Base-by-base conservation (phyloP, 1,140 invertebrate species). In the Pseudachorutes palmiensis region DNA sequence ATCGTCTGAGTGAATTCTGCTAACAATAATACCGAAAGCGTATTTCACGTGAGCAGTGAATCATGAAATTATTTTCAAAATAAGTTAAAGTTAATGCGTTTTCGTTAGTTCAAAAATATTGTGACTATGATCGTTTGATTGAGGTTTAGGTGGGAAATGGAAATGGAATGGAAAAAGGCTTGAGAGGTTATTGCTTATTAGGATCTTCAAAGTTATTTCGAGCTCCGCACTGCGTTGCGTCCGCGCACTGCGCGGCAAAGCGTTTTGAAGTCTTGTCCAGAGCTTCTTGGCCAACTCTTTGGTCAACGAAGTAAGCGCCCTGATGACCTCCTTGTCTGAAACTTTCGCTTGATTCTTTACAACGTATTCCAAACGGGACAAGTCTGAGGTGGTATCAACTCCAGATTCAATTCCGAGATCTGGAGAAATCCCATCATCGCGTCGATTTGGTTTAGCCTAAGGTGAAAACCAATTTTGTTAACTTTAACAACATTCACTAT, bases 401-500 rank as follows among this genome's bases (percentile, higher is more conserved):
- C 69, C 72, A 64, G 72, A 70, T 32, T 73, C 72, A 36, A 73
- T 70, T 24, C 72, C 72, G 22, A 73, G 67, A 55, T 73, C 72
- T 9, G 72, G 72, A 12, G 68, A 70, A 49, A 61, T 28, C 14
- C 57, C 32, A 5, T 68, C 63, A 33, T 14, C 9, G n/a, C 29
- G 32, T 5, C 28, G 24, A 45, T 45, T 33, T 3, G 3, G 45
- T 14, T 36, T 61, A 12, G 29, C 9, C 59, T 61, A 24, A 9
- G 24, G 24, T 9, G 26, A 14, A 61, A n/a, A 61, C n/a, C 5
- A 12, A 22, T 58, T 58, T 58, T 9, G 22, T 9, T 9, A 58
- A 29, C 28, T 58, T 58, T 29, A 58, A 24, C 24, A 12, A 58
- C 24, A 24, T 22, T 9, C n/a, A 12, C n/a, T n/a, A n/a, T n/a